Conservation (phyloP, 2,888 invertebrate species). For the Stegana nigrithorax region DNA sequence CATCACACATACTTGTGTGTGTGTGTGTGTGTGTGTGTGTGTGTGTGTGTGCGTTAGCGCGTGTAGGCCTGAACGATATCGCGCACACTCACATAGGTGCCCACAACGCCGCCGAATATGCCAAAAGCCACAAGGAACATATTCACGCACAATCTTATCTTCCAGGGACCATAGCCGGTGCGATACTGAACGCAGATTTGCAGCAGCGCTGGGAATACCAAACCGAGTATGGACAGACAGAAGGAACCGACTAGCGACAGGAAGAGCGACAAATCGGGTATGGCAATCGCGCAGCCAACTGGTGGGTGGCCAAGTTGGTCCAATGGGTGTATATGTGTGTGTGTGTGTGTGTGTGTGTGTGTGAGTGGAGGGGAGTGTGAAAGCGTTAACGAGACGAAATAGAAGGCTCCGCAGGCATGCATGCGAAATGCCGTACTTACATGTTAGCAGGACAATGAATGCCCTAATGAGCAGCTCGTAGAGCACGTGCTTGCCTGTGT, state of each 20-base stretch:
- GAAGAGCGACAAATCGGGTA: conserved; percentile 90
- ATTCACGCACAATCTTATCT: conserved; percentile 81
- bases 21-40: too few relatives aligned
- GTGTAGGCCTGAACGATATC: conserved; percentile 55
- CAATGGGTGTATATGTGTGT: too few relatives aligned
- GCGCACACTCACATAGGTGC: conserved; percentile 70
- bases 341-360: too few relatives aligned
- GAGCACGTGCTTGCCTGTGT: conserved; percentile 71
- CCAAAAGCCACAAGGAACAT: conserved; percentile 78
- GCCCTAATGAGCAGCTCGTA: conserved; percentile 83
- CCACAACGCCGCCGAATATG: conserved; percentile 80
- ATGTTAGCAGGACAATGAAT: conserved; percentile 75
- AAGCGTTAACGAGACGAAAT: too few relatives aligned
- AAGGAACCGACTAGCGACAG: conserved; percentile 94
- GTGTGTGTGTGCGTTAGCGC: too few relatives aligned
- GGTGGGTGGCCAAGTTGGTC: too few relatives aligned
- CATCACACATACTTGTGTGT: conserved; percentile 22
- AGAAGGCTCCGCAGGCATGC: too few relatives aligned
- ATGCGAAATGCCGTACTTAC: too few relatives aligned
- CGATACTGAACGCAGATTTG: conserved; percentile 82
- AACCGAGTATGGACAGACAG: conserved; percentile 88
- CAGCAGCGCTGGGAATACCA: conserved; percentile 91
- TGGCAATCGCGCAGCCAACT: conserved; percentile 84
- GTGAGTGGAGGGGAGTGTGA: too few relatives aligned
- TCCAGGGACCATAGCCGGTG: conserved; percentile 75